These are phyloP conservation scores for Ligdia adustata DNA, from an alignment of 2,888 invertebrate species.

Conservation along the genomic window DNA sequence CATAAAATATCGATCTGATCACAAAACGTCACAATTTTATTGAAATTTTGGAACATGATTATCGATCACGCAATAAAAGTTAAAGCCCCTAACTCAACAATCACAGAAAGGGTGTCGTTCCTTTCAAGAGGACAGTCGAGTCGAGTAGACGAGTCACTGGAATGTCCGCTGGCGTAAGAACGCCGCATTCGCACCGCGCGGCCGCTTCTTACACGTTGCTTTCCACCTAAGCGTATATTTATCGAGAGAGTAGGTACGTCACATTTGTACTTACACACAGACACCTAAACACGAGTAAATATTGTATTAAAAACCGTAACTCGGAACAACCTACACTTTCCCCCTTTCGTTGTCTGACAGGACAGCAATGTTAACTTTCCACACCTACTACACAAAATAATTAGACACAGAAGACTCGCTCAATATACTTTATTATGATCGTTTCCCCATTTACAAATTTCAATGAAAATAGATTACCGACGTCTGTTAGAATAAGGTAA, in stretches of 20 bases:
- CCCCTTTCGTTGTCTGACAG: constrained; percentile 79
- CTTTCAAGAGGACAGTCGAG: neutral
- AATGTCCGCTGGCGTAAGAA: constrained; percentile 58
- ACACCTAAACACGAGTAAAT: constrained; percentile 72
- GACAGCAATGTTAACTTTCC: constrained; percentile 67
- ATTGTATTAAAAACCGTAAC: constrained; percentile 39
- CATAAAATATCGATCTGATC: too few relatives aligned
- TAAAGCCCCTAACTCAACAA: too few relatives aligned
- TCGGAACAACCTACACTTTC: constrained; percentile 74
- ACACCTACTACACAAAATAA: constrained; percentile 22
- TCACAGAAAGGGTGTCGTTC: neutral
- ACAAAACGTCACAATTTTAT: too few relatives aligned
- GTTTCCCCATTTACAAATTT: too few relatives aligned
- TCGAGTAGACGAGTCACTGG: constrained; percentile 57
- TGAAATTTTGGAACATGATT: too few relatives aligned
- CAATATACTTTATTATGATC: too few relatives aligned
- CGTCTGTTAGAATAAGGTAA: too few relatives aligned
- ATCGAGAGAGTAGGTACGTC: constrained; percentile 66
- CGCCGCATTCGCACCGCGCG: constrained; percentile 48
- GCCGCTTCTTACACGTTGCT: constrained; percentile 53
- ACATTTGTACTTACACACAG: constrained; percentile 77
- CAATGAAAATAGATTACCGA: too few relatives aligned
- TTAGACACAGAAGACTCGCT: neutral
- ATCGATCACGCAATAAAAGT: too few relatives aligned
- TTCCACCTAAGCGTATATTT: constrained; percentile 34